These are phyloP conservation scores for Indicator maculatus DNA, from an alignment of 2,113 vertebrate genomes.

Conservation along the genomic window DNA sequence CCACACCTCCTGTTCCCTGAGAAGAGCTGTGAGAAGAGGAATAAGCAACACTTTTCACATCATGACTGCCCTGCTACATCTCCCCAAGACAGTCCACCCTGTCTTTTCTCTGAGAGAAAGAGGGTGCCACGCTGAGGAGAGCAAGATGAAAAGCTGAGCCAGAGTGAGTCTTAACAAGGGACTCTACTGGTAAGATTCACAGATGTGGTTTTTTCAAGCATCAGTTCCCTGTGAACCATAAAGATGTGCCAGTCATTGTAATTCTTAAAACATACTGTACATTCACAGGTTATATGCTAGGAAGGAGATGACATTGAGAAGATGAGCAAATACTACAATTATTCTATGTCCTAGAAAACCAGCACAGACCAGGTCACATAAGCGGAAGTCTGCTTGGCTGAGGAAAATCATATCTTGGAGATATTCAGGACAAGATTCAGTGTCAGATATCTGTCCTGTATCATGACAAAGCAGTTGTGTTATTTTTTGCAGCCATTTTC, in stretches of 20 bases:
- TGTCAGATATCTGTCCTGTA: background rate
- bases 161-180: accelerated
- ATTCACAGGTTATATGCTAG: background rate
- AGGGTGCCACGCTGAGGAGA: background rate
- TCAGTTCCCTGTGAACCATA: background rate
- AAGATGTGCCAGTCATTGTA: background rate
- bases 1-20: background rate
- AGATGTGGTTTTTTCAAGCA: background rate
- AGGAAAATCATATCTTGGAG: background rate
- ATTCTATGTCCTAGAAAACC: background rate
- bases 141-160: background rate
- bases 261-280: background rate
- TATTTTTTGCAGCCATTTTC: background rate
- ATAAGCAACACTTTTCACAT: background rate
- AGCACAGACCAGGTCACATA: background rate
- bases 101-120: background rate
- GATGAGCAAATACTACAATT: background rate
- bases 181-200: background rate
- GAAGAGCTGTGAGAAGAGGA: background rate
- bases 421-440: background rate
- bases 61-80: background rate
- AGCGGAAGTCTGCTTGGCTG: background rate
- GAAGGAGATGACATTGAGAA: background rate
- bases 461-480: background rate
- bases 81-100: background rate